Conservation (phyloP, 2,797 vertebrate species). For the Martes flavigula region DNA sequence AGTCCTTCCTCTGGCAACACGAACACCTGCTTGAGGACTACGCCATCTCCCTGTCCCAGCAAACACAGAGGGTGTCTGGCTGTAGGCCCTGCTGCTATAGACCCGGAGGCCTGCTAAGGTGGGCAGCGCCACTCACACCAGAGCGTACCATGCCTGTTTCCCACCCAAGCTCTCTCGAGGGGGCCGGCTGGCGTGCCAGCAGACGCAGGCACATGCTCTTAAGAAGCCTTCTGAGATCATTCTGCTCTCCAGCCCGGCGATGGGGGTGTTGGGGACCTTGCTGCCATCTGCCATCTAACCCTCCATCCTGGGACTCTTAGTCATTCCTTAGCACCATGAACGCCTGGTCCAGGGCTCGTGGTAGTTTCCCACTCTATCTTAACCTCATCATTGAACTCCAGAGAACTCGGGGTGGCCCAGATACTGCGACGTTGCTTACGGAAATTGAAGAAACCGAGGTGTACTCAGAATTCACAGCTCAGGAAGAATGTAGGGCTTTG, state of each 20-base stretch:
- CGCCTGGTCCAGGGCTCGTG: not conserved
- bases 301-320: not conserved
- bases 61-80: not conserved
- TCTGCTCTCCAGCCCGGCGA: not conserved
- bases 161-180: not conserved
- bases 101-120: no score
- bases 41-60: not conserved
- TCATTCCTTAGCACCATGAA: not conserved
- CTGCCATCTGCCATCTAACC: not conserved
- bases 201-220: not conserved
- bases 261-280: not conserved
- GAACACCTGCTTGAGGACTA: not conserved
- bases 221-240: not conserved
- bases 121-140: not conserved
- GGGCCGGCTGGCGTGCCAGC: not conserved
- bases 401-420: not conserved
- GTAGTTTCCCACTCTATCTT: not conserved
- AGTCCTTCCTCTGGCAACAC: not conserved
- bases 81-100: not conserved
- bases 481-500: not conserved
- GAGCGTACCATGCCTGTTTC: rapidly evolving
- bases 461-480: not conserved
- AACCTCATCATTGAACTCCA: not conserved
- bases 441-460: not conserved
- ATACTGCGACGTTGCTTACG: not conserved